Percentiles rank a stretch among this genome's conserved stretches.
Evolutionary conservation across 2,888 invertebrate genomes (phyloP).

Genomic region (Drosophila nigritarsus): DNA sequence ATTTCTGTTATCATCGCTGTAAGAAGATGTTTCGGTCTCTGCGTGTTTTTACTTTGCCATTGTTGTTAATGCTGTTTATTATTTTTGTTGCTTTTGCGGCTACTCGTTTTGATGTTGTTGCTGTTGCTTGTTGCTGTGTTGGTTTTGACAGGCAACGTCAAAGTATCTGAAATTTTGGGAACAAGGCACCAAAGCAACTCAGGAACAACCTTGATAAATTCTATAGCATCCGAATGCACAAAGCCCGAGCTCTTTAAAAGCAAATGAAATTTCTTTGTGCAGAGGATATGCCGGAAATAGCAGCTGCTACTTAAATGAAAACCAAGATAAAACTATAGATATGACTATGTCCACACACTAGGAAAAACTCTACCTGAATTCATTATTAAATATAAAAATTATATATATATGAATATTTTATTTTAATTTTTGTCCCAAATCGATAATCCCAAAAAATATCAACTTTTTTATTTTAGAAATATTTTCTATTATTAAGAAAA

Average conservation of each 20-base stretch:
- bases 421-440: too few relatives aligned
- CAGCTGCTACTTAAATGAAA: constrained; percentile 21
- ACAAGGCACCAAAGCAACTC: constrained; percentile 24
- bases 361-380: not conserved
- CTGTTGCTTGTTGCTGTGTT: constrained; percentile 10
- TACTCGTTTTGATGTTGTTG: constrained; percentile 7
- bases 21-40: constrained; percentile 75
- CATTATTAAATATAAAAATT: too few relatives aligned
- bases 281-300: constrained; percentile 16
- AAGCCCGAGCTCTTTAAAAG: constrained; percentile 28
- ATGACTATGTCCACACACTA: constrained; percentile 10
- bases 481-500: too few relatives aligned
- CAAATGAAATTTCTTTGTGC: constrained; percentile 38
- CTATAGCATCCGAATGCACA: constrained; percentile 29
- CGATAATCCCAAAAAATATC: too few relatives aligned
- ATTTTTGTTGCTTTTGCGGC: constrained; percentile 18
- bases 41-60: constrained; percentile 71
- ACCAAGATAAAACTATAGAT: constrained; percentile 24
- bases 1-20: constrained; percentile 76
- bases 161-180: constrained; percentile 28
- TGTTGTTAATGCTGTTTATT: constrained; percentile 25
- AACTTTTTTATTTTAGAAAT: too few relatives aligned
- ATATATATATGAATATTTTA: too few relatives aligned
- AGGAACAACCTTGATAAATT: constrained; percentile 51
- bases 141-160: constrained; percentile 50